Percentiles rank a stretch among this genome's conserved stretches.
phyloP scores from a whole-genome alignment of 2,888 invertebrate genomes.

The Nemotelus nigrinus region DNA sequence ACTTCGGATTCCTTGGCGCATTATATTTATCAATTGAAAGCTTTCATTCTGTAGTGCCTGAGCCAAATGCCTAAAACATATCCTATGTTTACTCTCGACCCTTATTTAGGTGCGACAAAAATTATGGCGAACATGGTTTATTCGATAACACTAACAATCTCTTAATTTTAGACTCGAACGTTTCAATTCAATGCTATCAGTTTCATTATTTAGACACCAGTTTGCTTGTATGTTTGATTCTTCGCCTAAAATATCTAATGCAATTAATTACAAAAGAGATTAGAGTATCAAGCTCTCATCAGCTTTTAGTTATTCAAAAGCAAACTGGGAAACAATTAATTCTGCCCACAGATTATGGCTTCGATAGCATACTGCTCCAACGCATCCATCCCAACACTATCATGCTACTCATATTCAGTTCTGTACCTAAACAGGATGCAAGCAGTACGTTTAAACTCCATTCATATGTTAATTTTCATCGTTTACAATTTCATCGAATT shows the following conservation, averaged over 20 bases:
- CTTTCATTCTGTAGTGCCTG: too few relatives aligned
- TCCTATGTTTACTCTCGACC: too few relatives aligned
- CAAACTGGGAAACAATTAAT: slow-evolving; percentile 39
- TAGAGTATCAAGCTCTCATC: slow-evolving; percentile 34
- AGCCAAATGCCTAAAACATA: too few relatives aligned
- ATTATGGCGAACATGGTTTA: too few relatives aligned
- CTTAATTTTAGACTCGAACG: too few relatives aligned
- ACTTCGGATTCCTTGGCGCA: too few relatives aligned
- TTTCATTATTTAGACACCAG: too few relatives aligned
- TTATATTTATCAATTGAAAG: too few relatives aligned
- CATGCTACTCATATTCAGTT: slow-evolving; percentile 24
- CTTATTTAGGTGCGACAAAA: too few relatives aligned
- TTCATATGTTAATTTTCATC: slow-evolving; percentile 37
- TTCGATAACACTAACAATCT: too few relatives aligned
- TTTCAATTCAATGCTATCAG: too few relatives aligned
- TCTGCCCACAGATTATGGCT: slow-evolving; percentile 29
- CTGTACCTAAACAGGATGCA: slow-evolving; percentile 10
- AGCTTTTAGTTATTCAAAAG: slow-evolving; percentile 32
- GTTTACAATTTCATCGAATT: slow-evolving; percentile 37
- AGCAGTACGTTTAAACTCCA: slow-evolving; percentile 26
- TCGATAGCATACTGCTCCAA: slow-evolving; percentile 1
- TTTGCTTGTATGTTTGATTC: neutral
- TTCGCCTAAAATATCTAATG: slow-evolving; percentile 13
- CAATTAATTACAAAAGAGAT: slow-evolving; percentile 22
- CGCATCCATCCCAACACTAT: slow-evolving; percentile 7